Evolutionary conservation across 2,888 invertebrate genomes (phyloP), one percentile per base, ranked within the genome.

Genomic region (Ypsolopha scabrella): DNA sequence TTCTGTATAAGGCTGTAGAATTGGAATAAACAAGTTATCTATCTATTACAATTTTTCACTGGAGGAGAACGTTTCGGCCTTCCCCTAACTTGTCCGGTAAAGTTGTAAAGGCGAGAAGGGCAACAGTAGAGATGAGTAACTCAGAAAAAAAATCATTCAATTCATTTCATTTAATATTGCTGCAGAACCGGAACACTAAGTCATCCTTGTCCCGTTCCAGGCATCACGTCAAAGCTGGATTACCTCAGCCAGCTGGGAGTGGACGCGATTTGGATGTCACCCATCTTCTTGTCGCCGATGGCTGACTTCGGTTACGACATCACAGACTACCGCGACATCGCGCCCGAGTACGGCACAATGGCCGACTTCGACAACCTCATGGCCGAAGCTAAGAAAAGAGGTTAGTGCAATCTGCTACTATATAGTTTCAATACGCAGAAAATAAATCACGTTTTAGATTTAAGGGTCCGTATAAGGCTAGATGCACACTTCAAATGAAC

Each of bases 241-340:
- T 90, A 92, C 60, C 64, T 93, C 3, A 72, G 74, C 1, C 87
- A 90, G 6, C 68, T 90, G 0, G 91, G 91, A 0, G 81, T 91
- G 0, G 87, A 86, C 1, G 89, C 90, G 0, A 72, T 93, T 39
- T 92, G 93, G 92, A 58, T 94, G 39, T 92, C 91, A 1, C 93
- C 94, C 0, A 90, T 94, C 51, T 94, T 88, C 74, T 81, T 86
- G 46, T 93, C 93, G 0, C 93, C 94, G 0, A 92, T 93, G 92
- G 87, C 87, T 13, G 94, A 94, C 70, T 92, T 92, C 63, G 94
- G 94, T 0, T 94, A 94, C 63, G 94, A 94, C 63, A 91, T 94
- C 52, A 75, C 90, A 0, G 88, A 93, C 70, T 93, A 90, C 65
- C 86, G 73, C 0, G 78, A 80, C 7, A 89, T 94, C 36, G 90